A percentile compares a stretch with the other conserved stretches of the same genome.
phyloP scores from a whole-genome alignment of 1,140 invertebrate species.

The Drosophila santomea region DNA sequence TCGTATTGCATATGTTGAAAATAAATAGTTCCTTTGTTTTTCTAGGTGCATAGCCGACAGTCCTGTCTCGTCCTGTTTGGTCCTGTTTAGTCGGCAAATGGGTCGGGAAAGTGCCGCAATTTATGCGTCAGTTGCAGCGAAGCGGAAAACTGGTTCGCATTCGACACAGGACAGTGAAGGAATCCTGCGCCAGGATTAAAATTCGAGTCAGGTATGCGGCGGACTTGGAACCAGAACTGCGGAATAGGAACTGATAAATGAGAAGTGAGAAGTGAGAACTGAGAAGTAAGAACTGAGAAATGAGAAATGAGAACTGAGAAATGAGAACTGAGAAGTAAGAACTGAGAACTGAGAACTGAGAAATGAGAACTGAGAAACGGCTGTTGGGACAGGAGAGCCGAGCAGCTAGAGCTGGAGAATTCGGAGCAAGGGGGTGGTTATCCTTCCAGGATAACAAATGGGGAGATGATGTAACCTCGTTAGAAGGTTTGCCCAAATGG shows the following conservation, averaged over 20 bases:
- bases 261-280: not conserved
- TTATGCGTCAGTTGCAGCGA: constrained; percentile 78
- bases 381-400: not conserved
- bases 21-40: not conserved
- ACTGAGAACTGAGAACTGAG: constrained; percentile 1
- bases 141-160: constrained; percentile 81
- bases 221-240: constrained; percentile 12
- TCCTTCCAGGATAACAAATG: constrained; percentile 16
- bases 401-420: not conserved
- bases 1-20: too few species aligned
- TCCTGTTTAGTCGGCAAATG: constrained; percentile 11
- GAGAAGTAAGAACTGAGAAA: not conserved
- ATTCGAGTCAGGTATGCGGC: constrained; percentile 18
- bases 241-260: not conserved
- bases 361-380: not conserved
- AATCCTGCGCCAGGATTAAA: constrained; percentile 41
- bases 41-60: not conserved
- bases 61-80: constrained; percentile 19
- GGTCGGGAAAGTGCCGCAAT: constrained; percentile 54
- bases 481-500: not conserved
- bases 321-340: not conserved
- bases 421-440: not conserved
- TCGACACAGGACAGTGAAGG: constrained; percentile 54
- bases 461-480: constrained; percentile 15
- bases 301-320: not conserved